Evolutionary conservation across 2,888 invertebrate species (phyloP), one percentile per base, ranked within the genome.

Genomic region (Melinopterus prodromus): DNA sequence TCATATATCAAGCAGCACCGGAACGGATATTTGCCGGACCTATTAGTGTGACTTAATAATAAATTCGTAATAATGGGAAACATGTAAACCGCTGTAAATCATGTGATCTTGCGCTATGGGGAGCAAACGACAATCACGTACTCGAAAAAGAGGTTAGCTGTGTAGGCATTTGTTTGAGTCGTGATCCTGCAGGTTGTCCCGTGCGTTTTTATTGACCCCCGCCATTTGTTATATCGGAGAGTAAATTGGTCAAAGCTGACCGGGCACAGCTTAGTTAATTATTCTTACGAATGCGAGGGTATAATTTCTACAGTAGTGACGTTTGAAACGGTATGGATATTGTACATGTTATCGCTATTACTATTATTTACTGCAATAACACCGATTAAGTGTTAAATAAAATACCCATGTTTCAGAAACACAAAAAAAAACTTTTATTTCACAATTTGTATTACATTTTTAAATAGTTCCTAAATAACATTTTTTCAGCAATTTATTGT

Each of bases 1-100:
- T 53, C 53, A 53, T 53, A 53, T 53, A 53, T 53, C 53, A 53
- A 53, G 9, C 53, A 53, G 53, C 53, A 53, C 53, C 53, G 53
- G 53, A 53, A 53, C 53, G 53, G 53, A 53, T 53, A 53, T 53
- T 53, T 53, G 53, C 53, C 53, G 53, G 53, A 53, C 53, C 53
- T 53, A 53, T 53, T 53, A 53, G 53, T 53, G 53, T 53, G 53
- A 53, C 53, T 53, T 53, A 53, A 53, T 53, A 53, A 53, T 53
- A 53, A 53, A 53, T 53, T 53, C 53, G 53, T 53, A 53, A 53
- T 53, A 53, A 53, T 53, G 53, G 53, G 53, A 53, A 53, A 53
- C 53, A 53, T 53, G 53, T 53, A 53, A 53, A 53, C 53, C 53
- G 53, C 53, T 53, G 53, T 53, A 53, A 53, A 53, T 53, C 53